These are phyloP conservation scores for Saccostrea cuccullata DNA, from an alignment of 1,140 invertebrate genomes.

Conservation along the genomic window DNA sequence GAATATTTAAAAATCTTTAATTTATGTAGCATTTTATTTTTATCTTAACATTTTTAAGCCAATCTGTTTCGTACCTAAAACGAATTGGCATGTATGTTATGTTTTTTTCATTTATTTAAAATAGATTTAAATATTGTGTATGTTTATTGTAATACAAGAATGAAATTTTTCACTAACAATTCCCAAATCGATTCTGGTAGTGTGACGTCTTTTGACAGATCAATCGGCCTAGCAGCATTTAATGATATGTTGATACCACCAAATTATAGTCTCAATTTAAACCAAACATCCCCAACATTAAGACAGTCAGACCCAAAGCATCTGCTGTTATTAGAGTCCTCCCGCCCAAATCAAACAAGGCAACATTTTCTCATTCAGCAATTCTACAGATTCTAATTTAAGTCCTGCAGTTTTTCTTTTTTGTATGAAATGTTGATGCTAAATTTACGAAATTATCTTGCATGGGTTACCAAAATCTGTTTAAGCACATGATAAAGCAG, in stretches of 20 bases:
- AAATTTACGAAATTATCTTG: conserved; percentile 58
- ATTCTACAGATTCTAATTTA: conserved; percentile 3
- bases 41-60: no score
- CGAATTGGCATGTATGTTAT: no score
- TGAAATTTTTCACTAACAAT: background rate
- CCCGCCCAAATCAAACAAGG: conserved; percentile 40
- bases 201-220: background rate
- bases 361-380: conserved; percentile 20
- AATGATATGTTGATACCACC: conserved; percentile 56
- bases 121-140: no score
- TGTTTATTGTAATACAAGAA: no score
- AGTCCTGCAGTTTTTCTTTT: conserved; percentile 12
- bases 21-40: no score
- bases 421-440: background rate
- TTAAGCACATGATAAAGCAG: conserved; percentile 18
- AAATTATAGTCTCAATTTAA: conserved; percentile 55
- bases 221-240: conserved; percentile 41
- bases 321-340: conserved; percentile 40
- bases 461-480: conserved; percentile 40
- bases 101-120: no score
- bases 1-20: no score
- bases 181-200: background rate
- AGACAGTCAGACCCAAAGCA: conserved; percentile 44
- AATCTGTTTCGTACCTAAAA: no score
- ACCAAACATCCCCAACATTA: conserved; percentile 42